These are phyloP conservation scores for Indri indri DNA, from an alignment of 2,113 vertebrate species.

Conservation along the genomic window DNA sequence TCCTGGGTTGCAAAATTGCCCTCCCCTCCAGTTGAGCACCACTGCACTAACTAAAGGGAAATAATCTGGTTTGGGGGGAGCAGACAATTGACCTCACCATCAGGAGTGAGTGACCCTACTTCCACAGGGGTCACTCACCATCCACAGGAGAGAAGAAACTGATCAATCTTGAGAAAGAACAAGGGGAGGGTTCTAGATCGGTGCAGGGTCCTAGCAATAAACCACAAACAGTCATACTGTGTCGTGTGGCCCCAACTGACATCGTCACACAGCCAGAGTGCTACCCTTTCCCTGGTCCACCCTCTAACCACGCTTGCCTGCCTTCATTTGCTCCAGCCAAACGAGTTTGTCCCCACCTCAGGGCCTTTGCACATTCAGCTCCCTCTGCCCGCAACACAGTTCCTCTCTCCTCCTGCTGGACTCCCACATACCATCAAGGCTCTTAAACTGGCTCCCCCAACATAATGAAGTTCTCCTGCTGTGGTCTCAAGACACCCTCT, in stretches of 20 bases:
- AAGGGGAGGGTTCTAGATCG: background rate
- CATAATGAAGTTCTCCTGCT: background rate
- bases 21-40: rapidly evolving
- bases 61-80: no score
- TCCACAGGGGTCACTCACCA: no score
- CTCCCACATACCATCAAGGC: background rate
- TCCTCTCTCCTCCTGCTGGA: background rate
- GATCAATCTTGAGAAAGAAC: background rate
- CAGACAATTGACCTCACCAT: no score
- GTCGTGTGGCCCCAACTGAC: background rate
- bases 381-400: rapidly evolving
- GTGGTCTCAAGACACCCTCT: background rate
- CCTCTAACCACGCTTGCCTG: background rate
- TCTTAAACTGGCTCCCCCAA: background rate
- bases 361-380: background rate
- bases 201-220: background rate
- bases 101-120: background rate
- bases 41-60: background rate
- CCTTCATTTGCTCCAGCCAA: background rate
- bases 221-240: background rate
- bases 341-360: background rate
- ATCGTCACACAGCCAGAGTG: background rate
- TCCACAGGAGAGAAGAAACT: background rate
- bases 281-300: background rate
- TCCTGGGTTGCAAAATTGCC: background rate